phyloP scores from a whole-genome alignment of 2,888 invertebrate species.

The Iselma pallidipennis region DNA sequence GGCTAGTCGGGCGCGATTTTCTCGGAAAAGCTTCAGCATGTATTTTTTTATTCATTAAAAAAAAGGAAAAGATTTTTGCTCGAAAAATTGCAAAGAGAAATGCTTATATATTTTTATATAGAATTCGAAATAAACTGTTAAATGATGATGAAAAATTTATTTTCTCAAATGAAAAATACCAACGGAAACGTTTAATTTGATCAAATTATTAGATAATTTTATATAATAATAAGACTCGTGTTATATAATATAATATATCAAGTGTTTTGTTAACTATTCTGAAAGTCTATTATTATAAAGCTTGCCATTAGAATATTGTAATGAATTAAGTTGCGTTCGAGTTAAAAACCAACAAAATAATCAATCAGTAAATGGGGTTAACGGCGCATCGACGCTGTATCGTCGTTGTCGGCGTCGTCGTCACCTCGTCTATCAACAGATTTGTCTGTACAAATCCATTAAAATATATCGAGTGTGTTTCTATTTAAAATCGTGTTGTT shows the following conservation, averaged over 20 bases:
- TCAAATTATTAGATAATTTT: slow-evolving; percentile 8
- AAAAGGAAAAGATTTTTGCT: slow-evolving; percentile 3
- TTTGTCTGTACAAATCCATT: slow-evolving; percentile 8
- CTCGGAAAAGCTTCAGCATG: slow-evolving; percentile 19
- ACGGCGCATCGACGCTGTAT: slow-evolving; percentile 25
- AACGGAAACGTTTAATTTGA: not conserved
- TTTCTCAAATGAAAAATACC: not conserved
- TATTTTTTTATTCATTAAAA: not conserved
- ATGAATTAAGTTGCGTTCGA: slow-evolving; percentile 11
- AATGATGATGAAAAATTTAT: too few relatives aligned
- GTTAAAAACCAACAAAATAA: slow-evolving; percentile 10
- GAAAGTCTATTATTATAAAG: not conserved
- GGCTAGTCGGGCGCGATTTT: slow-evolving; percentile 17
- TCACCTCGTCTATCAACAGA: slow-evolving; percentile 21
- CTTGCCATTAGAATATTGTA: not conserved
- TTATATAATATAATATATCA: not conserved
- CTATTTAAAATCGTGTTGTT: not conserved
- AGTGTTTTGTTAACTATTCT: not conserved
- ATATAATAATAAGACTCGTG: slow-evolving; percentile 5
- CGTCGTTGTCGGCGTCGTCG: slow-evolving; percentile 24
- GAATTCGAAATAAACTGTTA: too few relatives aligned
- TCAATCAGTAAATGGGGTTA: slow-evolving; percentile 27
- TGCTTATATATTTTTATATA: too few relatives aligned
- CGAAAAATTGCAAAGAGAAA: slow-evolving; percentile 10
- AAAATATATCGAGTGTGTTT: not conserved